phyloP scores from a whole-genome alignment of 1,140 invertebrate genomes.

The Scaptodrosophila lebanonensis region DNA sequence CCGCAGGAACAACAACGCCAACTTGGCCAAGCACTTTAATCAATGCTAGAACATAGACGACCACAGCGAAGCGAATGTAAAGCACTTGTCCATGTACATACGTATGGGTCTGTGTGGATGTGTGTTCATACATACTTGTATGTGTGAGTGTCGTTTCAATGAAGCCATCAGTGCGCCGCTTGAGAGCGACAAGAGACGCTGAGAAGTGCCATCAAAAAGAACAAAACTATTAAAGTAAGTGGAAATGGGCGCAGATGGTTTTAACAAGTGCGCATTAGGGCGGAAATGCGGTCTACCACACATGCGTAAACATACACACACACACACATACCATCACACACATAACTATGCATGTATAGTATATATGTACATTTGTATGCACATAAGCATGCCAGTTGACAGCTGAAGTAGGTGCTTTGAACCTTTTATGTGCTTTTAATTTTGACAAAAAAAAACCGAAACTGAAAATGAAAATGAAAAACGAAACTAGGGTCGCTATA shows the following conservation, averaged over 20 bases:
- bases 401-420: conserved; percentile 42
- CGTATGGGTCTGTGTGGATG: neutral
- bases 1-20: conserved; percentile 14
- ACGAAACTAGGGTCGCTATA: neutral
- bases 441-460: conserved; percentile 30
- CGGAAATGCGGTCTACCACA: conserved; percentile 20
- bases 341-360: too few relatives aligned
- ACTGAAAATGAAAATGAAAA: conserved; percentile 17
- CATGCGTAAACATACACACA: conserved; percentile 29
- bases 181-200: conserved; percentile 28
- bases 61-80: conserved; percentile 38
- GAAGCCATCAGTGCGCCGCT: conserved; percentile 32
- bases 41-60: conserved; percentile 40
- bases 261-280: conserved; percentile 37
- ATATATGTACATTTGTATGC: conserved; percentile 14
- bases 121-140: neutral
- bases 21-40: conserved; percentile 56
- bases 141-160: conserved; percentile 36
- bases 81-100: conserved; percentile 29
- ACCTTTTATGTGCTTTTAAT: conserved; percentile 69
- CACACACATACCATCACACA: conserved; percentile 15
- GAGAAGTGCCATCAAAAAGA: conserved; percentile 48
- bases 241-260: conserved; percentile 50
- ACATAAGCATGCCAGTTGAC: conserved; percentile 27
- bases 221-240: conserved; percentile 69